These are phyloP conservation scores for Pseudochromis fuscus DNA, from an alignment of 2,797 vertebrate genomes.

Conservation along the genomic window DNA sequence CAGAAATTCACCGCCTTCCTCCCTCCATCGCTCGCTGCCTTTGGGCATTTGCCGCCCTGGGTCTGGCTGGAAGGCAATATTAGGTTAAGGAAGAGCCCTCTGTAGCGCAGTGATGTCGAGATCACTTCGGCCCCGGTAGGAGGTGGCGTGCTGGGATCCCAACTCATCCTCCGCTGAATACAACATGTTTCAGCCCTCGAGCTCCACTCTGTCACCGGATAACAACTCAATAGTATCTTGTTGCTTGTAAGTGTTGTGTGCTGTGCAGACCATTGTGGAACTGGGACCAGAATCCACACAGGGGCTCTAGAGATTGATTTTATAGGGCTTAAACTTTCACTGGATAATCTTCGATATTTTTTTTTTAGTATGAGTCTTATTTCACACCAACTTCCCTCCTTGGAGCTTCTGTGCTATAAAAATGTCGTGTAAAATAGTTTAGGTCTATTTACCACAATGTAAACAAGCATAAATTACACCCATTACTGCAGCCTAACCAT, in stretches of 20 bases:
- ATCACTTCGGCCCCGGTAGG: constrained; percentile 39
- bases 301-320: constrained; percentile 14
- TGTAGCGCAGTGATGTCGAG: constrained; percentile 33
- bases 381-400: not conserved
- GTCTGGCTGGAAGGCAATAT: constrained; percentile 54
- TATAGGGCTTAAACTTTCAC: not conserved
- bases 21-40: constrained; percentile 37
- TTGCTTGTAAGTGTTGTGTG: constrained; percentile 9
- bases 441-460: not conserved
- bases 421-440: not conserved
- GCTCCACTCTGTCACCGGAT: constrained; percentile 25
- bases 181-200: constrained; percentile 32
- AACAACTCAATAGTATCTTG: constrained; percentile 30
- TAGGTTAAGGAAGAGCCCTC: constrained; percentile 27
- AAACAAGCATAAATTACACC: not conserved
- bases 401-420: not conserved
- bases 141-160: constrained; percentile 25
- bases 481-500: not conserved
- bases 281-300: not conserved
- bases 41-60: constrained; percentile 25
- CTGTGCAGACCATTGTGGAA: constrained; percentile 16
- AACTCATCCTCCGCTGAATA: constrained; percentile 28
- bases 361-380: not conserved
- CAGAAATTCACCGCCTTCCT: constrained; percentile 15
- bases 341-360: constrained; percentile 5